A percentile compares a stretch with the other conserved stretches of the same genome.
Conservation (phyloP, 2,113 vertebrate genomes). For the Carollia perspicillata region DNA sequence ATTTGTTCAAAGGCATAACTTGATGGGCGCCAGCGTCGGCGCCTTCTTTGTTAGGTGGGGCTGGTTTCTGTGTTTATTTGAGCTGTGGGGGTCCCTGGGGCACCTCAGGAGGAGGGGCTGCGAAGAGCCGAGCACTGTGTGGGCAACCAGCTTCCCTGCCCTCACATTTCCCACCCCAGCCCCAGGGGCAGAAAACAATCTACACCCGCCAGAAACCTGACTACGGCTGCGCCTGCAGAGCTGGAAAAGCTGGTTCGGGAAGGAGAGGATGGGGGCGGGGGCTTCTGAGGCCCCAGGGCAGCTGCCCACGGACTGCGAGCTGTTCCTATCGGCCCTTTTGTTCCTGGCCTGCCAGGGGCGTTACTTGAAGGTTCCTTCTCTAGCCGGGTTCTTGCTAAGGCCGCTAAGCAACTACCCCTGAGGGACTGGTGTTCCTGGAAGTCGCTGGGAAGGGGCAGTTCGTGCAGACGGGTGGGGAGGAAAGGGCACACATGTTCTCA, state of each 20-base stretch:
- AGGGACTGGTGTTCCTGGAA: background rate
- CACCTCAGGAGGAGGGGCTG: background rate
- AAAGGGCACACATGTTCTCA: background rate
- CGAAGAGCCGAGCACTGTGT: background rate
- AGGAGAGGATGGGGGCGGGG: background rate
- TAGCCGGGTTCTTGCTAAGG: background rate
- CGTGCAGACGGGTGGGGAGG: background rate
- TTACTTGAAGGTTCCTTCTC: background rate
- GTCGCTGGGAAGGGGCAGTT: background rate
- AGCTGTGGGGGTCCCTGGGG: background rate
- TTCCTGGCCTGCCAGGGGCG: background rate
- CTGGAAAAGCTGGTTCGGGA: constrained; percentile 40
- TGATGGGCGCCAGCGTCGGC: rapidly evolving
- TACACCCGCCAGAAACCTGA: background rate
- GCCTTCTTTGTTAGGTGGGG: background rate
- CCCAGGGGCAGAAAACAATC: background rate
- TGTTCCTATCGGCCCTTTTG: background rate
- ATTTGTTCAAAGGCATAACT: background rate
- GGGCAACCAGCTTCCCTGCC: background rate
- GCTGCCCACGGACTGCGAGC: background rate
- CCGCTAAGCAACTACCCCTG: background rate
- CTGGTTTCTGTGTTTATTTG: background rate
- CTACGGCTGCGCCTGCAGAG: background rate
- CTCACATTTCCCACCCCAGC: background rate
- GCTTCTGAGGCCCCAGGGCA: background rate